Base-by-base conservation (phyloP, 2,888 invertebrate genomes). In the Rotaria macrura region DNA sequence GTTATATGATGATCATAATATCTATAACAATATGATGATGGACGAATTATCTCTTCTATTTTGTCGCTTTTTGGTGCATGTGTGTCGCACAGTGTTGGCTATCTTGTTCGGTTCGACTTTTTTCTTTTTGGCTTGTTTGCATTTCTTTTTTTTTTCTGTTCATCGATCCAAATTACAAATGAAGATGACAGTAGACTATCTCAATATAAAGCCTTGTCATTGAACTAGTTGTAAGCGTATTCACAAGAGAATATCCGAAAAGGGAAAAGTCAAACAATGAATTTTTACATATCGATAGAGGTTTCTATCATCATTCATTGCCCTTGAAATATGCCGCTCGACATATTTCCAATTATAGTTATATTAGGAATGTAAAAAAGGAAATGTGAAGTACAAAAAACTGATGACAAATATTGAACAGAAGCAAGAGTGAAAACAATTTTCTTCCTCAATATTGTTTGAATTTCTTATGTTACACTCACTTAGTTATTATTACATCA, bases 91-190 rank as follows among this genome's bases (percentile, higher is more conserved):
- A 65, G 65, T 65, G 65, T 65, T 65, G 34, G 65, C 38, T 65
- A 65, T 65, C 65, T 29, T 65, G 65, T 65, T 65, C 38, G 65
- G n/a, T n/a, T n/a, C n/a, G n/a, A n/a, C n/a, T 1, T 65, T 34
- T 65, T 65, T 34, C 6, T 65, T 34, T 65, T 12, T 12, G 9
- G 9, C 47, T 47, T 47, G 47, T 47, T 47, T 47, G 47, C 47
- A 12, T 57, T 57, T 29, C 23, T 25, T n/a, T n/a, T 57, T 29
- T 57, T 65, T 17, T 34, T 65, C 34, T 34, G 34, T 65, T 65
- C 65, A 65, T 65, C 65, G 34, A 65, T 65, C 65, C 65, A 65
- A 65, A 65, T 65, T 65, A 38, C 38, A 65, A 65, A 65, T 65
- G 65, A 65, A 65, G 65, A 65, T 65, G 65, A 34, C 65, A 38